Evolutionary conservation across 2,888 invertebrate species (phyloP).

Genomic region (Cantharis nigra): DNA sequence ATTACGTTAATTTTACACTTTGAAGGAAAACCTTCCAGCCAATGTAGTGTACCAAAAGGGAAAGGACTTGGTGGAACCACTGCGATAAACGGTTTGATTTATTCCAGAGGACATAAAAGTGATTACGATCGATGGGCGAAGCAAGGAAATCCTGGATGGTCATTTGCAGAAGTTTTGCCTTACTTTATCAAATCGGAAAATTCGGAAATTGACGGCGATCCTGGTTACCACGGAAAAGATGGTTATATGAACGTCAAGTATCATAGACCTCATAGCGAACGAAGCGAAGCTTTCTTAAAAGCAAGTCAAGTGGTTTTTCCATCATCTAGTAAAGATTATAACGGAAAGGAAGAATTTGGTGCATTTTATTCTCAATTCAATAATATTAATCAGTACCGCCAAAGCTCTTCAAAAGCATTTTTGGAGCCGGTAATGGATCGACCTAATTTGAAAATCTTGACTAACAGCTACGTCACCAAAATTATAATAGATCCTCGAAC

Average conservation of each 20-base stretch:
- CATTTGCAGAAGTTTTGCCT: slow-evolving; percentile 67
- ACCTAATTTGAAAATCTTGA: slow-evolving; percentile 70
- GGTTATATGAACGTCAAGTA: slow-evolving; percentile 71
- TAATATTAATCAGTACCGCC: slow-evolving; percentile 69
- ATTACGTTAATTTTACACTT: background rate
- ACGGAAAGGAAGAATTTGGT: slow-evolving; percentile 65
- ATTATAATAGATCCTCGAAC: slow-evolving; percentile 54
- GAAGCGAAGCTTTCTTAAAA: slow-evolving; percentile 65
- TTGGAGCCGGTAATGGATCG: slow-evolving; percentile 67
- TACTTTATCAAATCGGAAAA: slow-evolving; percentile 78
- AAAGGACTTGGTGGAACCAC: slow-evolving; percentile 79
- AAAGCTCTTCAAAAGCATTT: slow-evolving; percentile 78
- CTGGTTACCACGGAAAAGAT: slow-evolving; percentile 65
- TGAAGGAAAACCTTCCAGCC: slow-evolving; percentile 8
- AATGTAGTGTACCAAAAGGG: slow-evolving; percentile 62
- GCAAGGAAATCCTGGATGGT: slow-evolving; percentile 78
- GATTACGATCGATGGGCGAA: slow-evolving; percentile 80
- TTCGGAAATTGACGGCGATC: slow-evolving; percentile 63
- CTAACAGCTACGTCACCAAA: slow-evolving; percentile 68
- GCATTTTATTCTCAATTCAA: slow-evolving; percentile 71
- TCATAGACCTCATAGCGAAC: slow-evolving; percentile 62
- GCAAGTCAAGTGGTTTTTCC: slow-evolving; percentile 68
- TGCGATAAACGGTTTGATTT: slow-evolving; percentile 80
- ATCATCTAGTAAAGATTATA: slow-evolving; percentile 70
- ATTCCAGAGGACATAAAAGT: slow-evolving; percentile 73